These are phyloP conservation scores for Aphelenchoides avenae DNA, from an alignment of 1,140 invertebrate genomes.

Conservation along the genomic window DNA sequence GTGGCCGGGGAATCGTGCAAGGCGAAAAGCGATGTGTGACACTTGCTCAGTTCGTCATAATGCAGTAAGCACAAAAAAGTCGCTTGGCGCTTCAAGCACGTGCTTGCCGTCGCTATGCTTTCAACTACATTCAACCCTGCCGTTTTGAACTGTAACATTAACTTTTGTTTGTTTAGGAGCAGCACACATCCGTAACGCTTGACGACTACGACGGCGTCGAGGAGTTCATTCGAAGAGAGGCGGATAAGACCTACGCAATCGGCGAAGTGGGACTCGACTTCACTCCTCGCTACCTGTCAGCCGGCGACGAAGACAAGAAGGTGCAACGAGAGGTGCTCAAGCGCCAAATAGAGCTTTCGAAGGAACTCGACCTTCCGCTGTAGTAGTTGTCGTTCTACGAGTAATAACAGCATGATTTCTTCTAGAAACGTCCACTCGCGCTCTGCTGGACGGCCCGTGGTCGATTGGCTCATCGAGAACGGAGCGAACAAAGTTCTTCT, in stretches of 20 bases:
- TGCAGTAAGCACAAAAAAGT: too few species aligned
- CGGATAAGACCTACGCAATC: constrained; percentile 15
- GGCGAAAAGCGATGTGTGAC: too few species aligned
- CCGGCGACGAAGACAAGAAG: constrained; percentile 50
- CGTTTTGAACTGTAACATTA: background rate
- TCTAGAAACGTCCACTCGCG: constrained; percentile 62
- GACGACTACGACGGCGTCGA: constrained; percentile 19
- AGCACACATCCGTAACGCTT: constrained; percentile 9
- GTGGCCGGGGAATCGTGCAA: too few species aligned
- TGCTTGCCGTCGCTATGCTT: too few species aligned
- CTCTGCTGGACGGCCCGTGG: constrained; percentile 60
- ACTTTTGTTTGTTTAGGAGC: constrained; percentile 16
- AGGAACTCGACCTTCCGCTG: constrained; percentile 32
- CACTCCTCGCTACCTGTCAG: constrained; percentile 50
- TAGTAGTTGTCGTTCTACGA: constrained; percentile 17
- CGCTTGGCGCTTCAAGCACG: too few species aligned
- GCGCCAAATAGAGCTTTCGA: constrained; percentile 45
- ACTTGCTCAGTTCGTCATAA: too few species aligned
- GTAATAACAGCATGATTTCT: background rate
- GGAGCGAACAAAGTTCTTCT: constrained; percentile 60
- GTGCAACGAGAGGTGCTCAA: constrained; percentile 55
- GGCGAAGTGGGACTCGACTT: constrained; percentile 59
- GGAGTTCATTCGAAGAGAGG: constrained; percentile 10
- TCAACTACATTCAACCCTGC: constrained; percentile 13
- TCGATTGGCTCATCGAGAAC: constrained; percentile 57